phyloP scores from a whole-genome alignment of 2,888 invertebrate species.

The Troides helena region DNA sequence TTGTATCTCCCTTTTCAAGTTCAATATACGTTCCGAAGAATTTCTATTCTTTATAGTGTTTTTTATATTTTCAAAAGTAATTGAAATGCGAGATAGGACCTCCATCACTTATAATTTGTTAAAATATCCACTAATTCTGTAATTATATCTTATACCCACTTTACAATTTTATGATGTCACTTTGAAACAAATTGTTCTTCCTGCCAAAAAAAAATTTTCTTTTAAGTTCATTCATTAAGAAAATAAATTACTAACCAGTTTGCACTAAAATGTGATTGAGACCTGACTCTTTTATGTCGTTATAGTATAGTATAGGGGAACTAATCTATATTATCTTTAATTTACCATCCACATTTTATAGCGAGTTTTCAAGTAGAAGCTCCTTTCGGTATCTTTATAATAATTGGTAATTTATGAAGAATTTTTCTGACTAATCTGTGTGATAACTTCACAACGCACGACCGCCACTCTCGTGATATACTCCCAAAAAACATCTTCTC shows the following conservation, averaged over 20 bases:
- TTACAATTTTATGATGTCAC: conserved; percentile 17
- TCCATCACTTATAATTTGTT: conserved; percentile 46
- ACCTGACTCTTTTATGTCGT: too few relatives aligned
- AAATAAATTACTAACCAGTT: neutral
- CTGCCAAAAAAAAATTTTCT: conserved; percentile 2
- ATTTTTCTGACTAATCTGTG: too few relatives aligned
- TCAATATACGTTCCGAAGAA: conserved; percentile 52
- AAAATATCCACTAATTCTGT: neutral
- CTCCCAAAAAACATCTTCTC: too few relatives aligned
- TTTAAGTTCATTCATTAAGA: neutral
- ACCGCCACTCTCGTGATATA: too few relatives aligned
- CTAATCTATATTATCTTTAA: too few relatives aligned
- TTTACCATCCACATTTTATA: too few relatives aligned
- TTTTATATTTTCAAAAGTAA: conserved; percentile 60
- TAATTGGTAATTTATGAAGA: too few relatives aligned
- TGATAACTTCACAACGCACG: too few relatives aligned
- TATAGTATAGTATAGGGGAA: too few relatives aligned
- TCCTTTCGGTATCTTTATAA: too few relatives aligned
- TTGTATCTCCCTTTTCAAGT: conserved; percentile 61
- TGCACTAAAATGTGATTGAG: neutral
- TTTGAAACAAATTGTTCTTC: conserved; percentile 13
- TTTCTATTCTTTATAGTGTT: conserved; percentile 56
- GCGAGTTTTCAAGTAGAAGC: too few relatives aligned
- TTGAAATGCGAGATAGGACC: conserved; percentile 55
- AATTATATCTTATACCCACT: conserved; percentile 4